Evolutionary conservation across 2,113 vertebrate genomes (phyloP).

Genomic region (Balaeniceps rex): DNA sequence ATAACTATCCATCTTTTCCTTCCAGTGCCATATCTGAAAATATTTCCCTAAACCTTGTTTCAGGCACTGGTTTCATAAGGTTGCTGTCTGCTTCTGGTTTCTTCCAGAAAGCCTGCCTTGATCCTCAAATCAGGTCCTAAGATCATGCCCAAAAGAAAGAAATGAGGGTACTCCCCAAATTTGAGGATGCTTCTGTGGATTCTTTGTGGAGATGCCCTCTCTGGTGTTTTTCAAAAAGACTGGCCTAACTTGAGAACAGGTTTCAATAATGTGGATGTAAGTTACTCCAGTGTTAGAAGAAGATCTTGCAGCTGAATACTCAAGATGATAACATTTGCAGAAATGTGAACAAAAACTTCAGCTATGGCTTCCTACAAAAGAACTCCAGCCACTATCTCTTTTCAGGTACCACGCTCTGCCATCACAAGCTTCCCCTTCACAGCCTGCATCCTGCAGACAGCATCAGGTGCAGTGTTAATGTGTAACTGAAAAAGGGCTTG

Average conservation of each 20-base stretch:
- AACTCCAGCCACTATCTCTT: not conserved
- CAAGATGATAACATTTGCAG: not conserved
- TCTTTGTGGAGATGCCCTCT: not conserved
- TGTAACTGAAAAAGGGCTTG: not conserved
- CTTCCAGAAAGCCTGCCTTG: not conserved
- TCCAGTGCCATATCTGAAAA: not conserved
- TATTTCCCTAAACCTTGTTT: not conserved
- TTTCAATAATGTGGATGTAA: not conserved
- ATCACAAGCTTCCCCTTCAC: not conserved
- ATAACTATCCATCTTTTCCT: not conserved
- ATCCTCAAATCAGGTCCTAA: not conserved
- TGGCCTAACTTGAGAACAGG: not conserved
- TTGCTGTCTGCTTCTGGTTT: not conserved
- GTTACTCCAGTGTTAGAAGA: not conserved
- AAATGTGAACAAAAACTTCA: not conserved
- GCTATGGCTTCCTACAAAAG: not conserved
- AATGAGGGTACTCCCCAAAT: not conserved
- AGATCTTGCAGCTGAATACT: not conserved
- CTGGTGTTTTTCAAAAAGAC: not conserved
- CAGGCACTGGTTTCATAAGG: not conserved
- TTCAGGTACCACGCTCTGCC: not conserved
- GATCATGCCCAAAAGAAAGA: not conserved
- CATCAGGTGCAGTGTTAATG: fast-evolving
- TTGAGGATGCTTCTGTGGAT: not conserved
- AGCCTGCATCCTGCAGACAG: not conserved